Conservation (phyloP, 2,888 invertebrate genomes). For the Plebejus anna region DNA sequence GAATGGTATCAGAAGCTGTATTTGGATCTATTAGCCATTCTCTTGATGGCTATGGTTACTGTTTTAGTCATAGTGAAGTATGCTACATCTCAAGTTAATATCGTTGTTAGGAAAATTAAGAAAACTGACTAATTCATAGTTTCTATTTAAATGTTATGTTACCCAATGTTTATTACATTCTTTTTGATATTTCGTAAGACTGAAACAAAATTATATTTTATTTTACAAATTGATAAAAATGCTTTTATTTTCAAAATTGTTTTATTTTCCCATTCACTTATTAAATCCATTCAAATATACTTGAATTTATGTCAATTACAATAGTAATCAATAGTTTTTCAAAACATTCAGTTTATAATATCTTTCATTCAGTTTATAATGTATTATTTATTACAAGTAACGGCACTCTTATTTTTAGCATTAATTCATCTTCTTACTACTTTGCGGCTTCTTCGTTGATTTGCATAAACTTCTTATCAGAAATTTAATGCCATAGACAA, state of each 20-base stretch:
- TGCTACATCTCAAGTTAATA: neutral
- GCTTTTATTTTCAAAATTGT: neutral
- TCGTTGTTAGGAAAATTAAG: neutral
- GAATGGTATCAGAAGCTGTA: constrained; percentile 54
- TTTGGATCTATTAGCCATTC: constrained; percentile 46
- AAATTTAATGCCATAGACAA: constrained; percentile 17
- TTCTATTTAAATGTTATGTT: neutral
- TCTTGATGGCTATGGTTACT: neutral
- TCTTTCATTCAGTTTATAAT: too few relatives aligned
- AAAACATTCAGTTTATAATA: too few relatives aligned
- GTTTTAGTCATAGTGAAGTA: neutral
- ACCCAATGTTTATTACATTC: neutral
- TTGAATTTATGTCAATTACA: too few relatives aligned
- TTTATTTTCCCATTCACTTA: neutral
- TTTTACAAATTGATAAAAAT: neutral
- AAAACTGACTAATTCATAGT: neutral
- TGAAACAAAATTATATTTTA: neutral
- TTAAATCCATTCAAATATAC: too few relatives aligned
- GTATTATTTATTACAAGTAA: neutral
- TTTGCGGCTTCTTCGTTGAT: neutral
- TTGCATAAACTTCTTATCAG: constrained; percentile 1
- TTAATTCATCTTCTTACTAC: constrained; percentile 17
- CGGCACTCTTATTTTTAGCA: neutral
- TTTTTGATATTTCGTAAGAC: neutral
- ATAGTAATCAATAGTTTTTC: too few relatives aligned